Conservation (phyloP, 2,797 vertebrate genomes). For the Emydoidea blandingii region DNA sequence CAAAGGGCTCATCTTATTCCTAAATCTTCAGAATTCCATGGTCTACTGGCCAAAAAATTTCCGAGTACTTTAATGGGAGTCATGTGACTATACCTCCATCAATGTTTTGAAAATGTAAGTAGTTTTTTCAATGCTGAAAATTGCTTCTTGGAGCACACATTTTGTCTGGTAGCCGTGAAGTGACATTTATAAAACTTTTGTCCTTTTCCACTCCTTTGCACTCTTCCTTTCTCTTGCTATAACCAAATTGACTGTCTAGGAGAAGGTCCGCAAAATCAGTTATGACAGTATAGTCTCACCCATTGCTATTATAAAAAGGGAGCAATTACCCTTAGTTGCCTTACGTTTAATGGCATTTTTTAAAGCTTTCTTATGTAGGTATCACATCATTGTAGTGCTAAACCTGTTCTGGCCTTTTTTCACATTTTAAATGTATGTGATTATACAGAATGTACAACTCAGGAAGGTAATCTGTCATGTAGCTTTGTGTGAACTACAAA, state of each 20-base stretch:
- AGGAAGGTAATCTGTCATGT: neutral
- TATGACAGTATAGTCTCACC: neutral
- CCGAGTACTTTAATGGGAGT: neutral
- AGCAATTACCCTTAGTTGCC: neutral
- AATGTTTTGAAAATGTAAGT: accelerated
- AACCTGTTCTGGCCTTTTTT: neutral
- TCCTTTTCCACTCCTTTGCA: no score
- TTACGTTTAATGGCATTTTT: neutral
- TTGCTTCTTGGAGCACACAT: no score
- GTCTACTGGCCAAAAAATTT: neutral
- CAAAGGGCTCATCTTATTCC: neutral
- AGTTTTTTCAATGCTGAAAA: no score
- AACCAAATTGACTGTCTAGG: neutral
- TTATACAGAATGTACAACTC: neutral
- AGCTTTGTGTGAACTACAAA: neutral
- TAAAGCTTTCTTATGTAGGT: neutral
- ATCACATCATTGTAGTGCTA: neutral
- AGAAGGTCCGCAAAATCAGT: neutral
- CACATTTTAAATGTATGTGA: neutral
- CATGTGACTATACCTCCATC: neutral
- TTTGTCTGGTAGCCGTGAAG: neutral
- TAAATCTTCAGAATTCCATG: neutral
- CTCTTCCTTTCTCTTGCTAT: no score
- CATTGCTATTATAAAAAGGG: neutral
- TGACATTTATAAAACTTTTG: no score